phyloP scores from a whole-genome alignment of 2,797 vertebrate species.

The Gymnoscopelus microlampas region DNA sequence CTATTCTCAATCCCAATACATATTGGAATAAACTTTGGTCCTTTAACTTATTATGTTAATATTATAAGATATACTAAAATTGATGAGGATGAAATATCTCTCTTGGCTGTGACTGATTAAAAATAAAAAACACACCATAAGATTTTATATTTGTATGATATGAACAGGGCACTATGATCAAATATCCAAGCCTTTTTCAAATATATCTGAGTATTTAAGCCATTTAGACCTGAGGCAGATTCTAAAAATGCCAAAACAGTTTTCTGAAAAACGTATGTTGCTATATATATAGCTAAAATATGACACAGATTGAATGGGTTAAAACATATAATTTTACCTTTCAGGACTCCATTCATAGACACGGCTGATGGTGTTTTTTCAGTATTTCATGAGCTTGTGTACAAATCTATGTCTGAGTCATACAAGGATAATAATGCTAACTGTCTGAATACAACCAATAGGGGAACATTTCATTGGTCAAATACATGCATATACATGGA shows the following conservation, averaged over 20 bases:
- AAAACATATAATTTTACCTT: background rate
- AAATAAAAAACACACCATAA: slow-evolving; percentile 29
- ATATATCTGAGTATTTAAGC: background rate
- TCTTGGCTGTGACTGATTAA: background rate
- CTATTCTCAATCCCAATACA: too few relatives aligned
- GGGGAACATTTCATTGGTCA: too few relatives aligned
- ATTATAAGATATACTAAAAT: too few relatives aligned
- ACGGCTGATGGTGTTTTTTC: background rate
- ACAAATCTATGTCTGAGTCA: slow-evolving; percentile 13
- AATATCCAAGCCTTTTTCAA: slow-evolving; percentile 24
- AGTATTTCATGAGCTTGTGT: background rate
- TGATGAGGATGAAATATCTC: slow-evolving; percentile 6
- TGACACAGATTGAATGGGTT: too few relatives aligned
- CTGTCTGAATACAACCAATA: background rate
- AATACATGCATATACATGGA: too few relatives aligned
- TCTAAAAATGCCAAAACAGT: too few relatives aligned
- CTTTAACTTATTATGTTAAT: too few relatives aligned
- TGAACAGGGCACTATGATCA: slow-evolving; percentile 39
- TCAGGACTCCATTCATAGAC: slow-evolving; percentile 8
- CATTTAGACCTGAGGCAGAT: too few relatives aligned
- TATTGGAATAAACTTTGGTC: too few relatives aligned
- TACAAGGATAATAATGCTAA: background rate
- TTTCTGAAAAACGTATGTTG: too few relatives aligned
- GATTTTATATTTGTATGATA: slow-evolving; percentile 49
- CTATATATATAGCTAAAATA: too few relatives aligned